Percentiles rank a stretch among this genome's conserved stretches.
phyloP scores from a whole-genome alignment of 2,113 vertebrate species.

The Martes martes region DNA sequence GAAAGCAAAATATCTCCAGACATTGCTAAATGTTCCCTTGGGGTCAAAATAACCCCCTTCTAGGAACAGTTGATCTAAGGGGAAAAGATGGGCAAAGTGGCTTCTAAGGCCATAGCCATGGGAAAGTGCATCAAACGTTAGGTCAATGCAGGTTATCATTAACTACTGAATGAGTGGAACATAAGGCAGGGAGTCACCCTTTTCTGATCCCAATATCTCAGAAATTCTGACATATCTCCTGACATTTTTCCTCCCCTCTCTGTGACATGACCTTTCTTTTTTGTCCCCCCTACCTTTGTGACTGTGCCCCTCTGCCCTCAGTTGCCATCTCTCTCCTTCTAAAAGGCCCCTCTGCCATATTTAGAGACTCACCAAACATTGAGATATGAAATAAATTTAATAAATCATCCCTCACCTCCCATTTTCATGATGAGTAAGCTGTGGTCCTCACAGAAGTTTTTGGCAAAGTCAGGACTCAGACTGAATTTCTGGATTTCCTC shows the following conservation, averaged over 20 bases:
- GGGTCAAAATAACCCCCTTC: not conserved
- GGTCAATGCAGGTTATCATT: not conserved
- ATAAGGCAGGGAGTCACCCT: not conserved
- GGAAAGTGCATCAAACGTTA: not conserved
- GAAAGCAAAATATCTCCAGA: not conserved
- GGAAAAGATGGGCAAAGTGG: not conserved
- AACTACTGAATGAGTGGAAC: not conserved
- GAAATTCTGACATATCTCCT: too few species aligned
- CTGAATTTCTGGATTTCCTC: not conserved
- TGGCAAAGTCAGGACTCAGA: not conserved
- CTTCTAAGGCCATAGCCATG: not conserved
- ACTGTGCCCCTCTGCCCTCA: not conserved
- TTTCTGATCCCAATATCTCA: not conserved
- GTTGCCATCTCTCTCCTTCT: not conserved
- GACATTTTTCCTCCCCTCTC: not conserved
- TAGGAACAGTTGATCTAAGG: not conserved
- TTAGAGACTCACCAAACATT: not conserved
- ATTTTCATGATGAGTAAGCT: not conserved
- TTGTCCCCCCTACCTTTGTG: not conserved
- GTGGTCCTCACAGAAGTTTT: not conserved
- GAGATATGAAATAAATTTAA: not conserved
- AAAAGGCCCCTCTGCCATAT: not conserved
- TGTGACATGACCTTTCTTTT: constrained; percentile 46
- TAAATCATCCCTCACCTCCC: fast-evolving
- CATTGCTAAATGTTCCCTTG: not conserved